Evolutionary conservation across 2,113 vertebrate genomes (phyloP), one percentile per base, ranked within the genome.

Genomic region (Hemiscyllium ocellatum): DNA sequence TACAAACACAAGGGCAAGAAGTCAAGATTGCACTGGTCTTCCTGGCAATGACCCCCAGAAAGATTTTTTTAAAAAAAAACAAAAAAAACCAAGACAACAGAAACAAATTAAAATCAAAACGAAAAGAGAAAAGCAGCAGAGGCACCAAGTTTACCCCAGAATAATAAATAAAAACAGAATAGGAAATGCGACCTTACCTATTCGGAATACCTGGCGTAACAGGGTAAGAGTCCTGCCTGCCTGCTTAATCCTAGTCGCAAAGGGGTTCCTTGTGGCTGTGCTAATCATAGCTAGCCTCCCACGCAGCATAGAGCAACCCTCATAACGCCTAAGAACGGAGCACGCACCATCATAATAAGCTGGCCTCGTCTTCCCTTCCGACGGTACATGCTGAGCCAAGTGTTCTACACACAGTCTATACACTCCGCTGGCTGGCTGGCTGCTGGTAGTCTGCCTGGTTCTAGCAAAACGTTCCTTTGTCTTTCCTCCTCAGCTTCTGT

Each of bases 171-270:
- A 56, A 56, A 4, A 7, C 7, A 22, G 80, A 85, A 86, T 50
- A 89, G 29, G 52, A 89, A 89, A 89, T 56, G 29, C 86, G 2
- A 24, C 86, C 86, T 89, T 89, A 89, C 86, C 86, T 89, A 89
- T 56, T 29, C 13, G 24, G 33, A 86, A 24, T 50, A 50, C 47
- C 50, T 89, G 42, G 86, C 47, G 47, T 56, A 24, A 33, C 0
- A 1, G 50, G 26, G 69, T 20, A 29, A 26, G 24, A 1, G 4
- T 6, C 29, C 86, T 89, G 86, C 86, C 86, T 89, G 86, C 86
- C 86, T 89, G 86, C 22, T 87, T 50, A 29, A 20, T 47, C 86
- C 50, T 89, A 89, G 47, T 89, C 26, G 86, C 86, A 47, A 89
- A 56, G 86, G 86, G 86, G 8, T 89, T 89, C 15, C 22, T 22